A percentile compares a stretch with the other conserved stretches of the same genome.
These are phyloP conservation scores for Spermophilus dauricus DNA, from an alignment of 2,113 vertebrate genomes.

Conservation along the genomic window DNA sequence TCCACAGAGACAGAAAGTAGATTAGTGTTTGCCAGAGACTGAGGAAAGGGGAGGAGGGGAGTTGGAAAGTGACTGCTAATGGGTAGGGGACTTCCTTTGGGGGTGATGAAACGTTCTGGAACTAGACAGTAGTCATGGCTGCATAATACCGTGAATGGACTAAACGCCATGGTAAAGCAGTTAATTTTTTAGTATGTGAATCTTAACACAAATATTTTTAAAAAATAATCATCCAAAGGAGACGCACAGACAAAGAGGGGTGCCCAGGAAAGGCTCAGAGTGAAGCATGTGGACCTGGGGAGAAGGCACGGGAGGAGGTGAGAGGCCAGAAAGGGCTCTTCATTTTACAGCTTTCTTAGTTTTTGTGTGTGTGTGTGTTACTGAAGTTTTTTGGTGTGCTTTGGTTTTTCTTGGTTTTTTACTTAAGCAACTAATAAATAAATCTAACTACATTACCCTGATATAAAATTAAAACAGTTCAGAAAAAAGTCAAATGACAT, in stretches of 20 bases:
- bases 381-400: background rate
- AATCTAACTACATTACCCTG: background rate
- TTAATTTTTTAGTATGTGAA: background rate
- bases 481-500: background rate
- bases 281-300: background rate
- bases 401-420: background rate
- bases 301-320: fast-evolving
- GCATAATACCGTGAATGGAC: too few relatives aligned
- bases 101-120: background rate
- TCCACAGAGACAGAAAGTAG: background rate
- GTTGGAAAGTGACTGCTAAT: too few relatives aligned
- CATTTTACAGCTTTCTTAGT: background rate
- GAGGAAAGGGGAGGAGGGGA: too few relatives aligned
- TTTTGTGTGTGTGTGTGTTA: background rate
- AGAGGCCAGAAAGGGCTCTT: background rate
- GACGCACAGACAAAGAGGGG: background rate
- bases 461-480: background rate
- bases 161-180: background rate
- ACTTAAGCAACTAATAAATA: background rate
- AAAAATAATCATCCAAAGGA: background rate
- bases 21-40: background rate
- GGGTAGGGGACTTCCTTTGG: background rate
- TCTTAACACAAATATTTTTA: background rate
- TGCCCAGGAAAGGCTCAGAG: background rate
- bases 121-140: fast-evolving